Evolutionary conservation across 1,140 invertebrate species (phyloP), one percentile per base, ranked within the genome.

Genomic region (Heliothis subflexa): DNA sequence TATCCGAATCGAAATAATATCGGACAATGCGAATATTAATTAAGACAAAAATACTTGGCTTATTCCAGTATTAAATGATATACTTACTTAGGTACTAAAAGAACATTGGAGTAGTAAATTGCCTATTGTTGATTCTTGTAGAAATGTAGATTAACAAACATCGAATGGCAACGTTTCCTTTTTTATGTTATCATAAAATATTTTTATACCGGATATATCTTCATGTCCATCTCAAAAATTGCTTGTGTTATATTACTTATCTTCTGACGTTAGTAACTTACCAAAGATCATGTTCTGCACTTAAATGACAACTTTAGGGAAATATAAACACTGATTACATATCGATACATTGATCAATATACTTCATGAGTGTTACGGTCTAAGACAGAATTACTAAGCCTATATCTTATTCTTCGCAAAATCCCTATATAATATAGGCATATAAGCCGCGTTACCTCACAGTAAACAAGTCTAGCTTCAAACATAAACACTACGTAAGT

Each of bases 221-320:
- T 25, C n/a, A 4, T 57, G 18, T 18, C 10, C 11, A 59, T 59
- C 55, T 59, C 13, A 59, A 59, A 59, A 59, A 12, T 21, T 11
- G 54, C 21, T 59, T 59, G 12, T 21, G 33, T 11, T 25, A 13
- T 54, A 3, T 16, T 47, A 13, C 3, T 3, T 66, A 16, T 66
- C 47, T 66, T 59, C 55, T 47, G 66, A 28, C 25, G 14, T n/a
- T n/a, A 70, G 66, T 28, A 52, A 70, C 7, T n/a, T 4, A 70
- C 28, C 47, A 25, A n/a, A 70, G 40, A 70, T 70, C 47, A 14
- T 70, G 21, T 52, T 52, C 16, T 70, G 66, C 66, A 70, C 66
- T 70, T 50, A 68, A 68, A 68, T 50, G 40, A 49, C 45, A 50
- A 25, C 13, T 68, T 50, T 50, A 52, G 21, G 49, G 21, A 70